A percentile compares a stretch with the other conserved stretches of the same genome.
These are phyloP conservation scores for Craseonycteris thonglongyai DNA, from an alignment of 2,113 vertebrate species.

Conservation along the genomic window DNA sequence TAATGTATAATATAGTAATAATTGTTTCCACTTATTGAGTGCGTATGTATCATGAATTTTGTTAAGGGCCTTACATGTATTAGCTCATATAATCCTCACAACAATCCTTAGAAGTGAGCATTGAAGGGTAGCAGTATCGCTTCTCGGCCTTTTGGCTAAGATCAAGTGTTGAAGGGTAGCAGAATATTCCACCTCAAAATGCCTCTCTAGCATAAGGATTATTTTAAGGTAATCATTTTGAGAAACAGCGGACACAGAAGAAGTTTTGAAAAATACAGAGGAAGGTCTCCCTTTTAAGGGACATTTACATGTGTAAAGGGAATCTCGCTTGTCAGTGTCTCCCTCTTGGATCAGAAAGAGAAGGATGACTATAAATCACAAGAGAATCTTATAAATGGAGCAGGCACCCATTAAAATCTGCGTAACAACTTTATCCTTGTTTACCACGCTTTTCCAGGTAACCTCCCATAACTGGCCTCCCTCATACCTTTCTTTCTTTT, in stretches of 20 bases:
- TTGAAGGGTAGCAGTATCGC: neutral
- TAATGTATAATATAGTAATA: neutral
- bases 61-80: neutral
- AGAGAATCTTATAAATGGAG: neutral
- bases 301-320: neutral
- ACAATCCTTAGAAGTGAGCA: neutral
- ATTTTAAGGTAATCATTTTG: neutral
- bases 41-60: neutral
- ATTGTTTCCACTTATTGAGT: neutral
- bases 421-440: neutral
- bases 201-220: neutral
- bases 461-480: neutral
- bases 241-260: neutral
- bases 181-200: neutral
- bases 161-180: too few species aligned
- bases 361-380: neutral
- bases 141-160: too few species aligned
- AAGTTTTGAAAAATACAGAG: neutral
- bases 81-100: neutral
- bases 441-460: neutral
- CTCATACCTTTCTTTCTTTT: neutral
- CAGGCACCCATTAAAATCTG: neutral
- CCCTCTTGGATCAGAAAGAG: neutral
- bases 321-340: neutral
- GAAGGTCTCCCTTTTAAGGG: neutral